Conservation (phyloP, 2,113 vertebrate species). For the Cryptotis parvus region DNA sequence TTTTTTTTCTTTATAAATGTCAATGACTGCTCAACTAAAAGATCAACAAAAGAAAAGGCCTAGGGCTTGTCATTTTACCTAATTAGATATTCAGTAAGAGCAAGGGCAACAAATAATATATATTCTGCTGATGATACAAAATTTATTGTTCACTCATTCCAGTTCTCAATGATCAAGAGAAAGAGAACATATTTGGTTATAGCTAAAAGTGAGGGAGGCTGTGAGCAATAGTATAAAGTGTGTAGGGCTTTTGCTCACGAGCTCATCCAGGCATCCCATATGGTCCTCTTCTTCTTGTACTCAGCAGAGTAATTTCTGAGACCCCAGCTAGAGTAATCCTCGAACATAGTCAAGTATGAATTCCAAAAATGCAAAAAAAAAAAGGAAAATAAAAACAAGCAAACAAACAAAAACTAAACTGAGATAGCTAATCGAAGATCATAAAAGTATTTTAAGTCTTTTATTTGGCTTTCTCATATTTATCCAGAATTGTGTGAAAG, state of each 20-base stretch:
- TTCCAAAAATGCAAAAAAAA: no score
- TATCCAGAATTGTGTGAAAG: not conserved
- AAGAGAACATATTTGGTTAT: not conserved
- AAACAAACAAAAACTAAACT: no score
- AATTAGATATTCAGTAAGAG: not conserved
- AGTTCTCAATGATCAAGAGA: not conserved
- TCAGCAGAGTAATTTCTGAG: no score
- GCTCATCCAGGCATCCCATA: no score
- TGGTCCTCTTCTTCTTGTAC: no score
- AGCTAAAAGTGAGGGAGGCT: not conserved
- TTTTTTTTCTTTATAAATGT: not conserved
- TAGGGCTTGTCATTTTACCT: not conserved
- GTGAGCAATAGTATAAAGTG: no score
- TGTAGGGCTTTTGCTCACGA: no score
- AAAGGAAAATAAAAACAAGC: no score
- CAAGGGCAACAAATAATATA: not conserved
- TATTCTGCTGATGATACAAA: not conserved
- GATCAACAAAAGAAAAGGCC: not conserved
- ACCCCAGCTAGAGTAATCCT: no score
- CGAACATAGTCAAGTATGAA: no score
- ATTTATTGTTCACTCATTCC: no score
- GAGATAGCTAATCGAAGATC: not conserved
- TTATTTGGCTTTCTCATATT: constrained; percentile 12
- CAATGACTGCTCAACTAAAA: not conserved
- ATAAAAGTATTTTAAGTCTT: not conserved